phyloP scores from a whole-genome alignment of 53 echinoderm and acorn worm genomes.

The Luidia sarsii region DNA sequence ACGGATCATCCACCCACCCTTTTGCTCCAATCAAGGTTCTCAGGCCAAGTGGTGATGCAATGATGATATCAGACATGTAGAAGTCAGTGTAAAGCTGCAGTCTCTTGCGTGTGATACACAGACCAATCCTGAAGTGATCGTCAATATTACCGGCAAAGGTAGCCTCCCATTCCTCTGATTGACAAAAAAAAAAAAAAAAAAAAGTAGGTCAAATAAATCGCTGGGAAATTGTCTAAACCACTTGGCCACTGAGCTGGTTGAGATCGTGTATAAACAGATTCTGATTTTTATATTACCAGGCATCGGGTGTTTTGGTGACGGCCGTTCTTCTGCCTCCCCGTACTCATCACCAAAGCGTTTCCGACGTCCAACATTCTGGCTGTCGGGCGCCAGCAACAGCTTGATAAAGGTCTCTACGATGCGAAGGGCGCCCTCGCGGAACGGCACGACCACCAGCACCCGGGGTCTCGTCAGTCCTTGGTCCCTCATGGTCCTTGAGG shows the following conservation, averaged over 20 bases:
- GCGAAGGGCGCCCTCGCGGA: conserved; percentile 75
- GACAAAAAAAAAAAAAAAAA: neutral
- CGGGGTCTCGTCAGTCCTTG: conserved; percentile 95
- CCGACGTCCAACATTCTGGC: conserved; percentile 78
- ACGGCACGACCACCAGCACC: conserved; percentile 87
- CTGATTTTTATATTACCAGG: conserved; percentile 79
- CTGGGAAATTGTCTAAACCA: too few species aligned
- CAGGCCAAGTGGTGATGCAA: conserved; percentile 90
- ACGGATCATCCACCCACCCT: conserved; percentile 78
- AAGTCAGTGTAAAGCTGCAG: conserved; percentile 90
- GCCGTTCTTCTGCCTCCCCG: conserved; percentile 47
- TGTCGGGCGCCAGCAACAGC: conserved; percentile 65
- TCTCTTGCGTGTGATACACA: conserved; percentile 81
- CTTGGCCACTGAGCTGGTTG: too few species aligned
- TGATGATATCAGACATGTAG: conserved; percentile 94
- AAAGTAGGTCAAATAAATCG: neutral
- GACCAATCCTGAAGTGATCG: conserved; percentile 93
- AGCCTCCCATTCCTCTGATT: conserved; percentile 91
- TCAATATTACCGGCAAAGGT: conserved; percentile 90
- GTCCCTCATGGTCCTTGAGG: conserved; percentile 74
- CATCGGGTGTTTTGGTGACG: conserved; percentile 55
- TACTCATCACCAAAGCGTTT: conserved; percentile 93
- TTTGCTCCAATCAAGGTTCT: conserved; percentile 93
- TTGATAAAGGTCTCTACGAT: conserved; percentile 80
- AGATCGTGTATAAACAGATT: too few species aligned